Conservation (phyloP, 1,140 invertebrate genomes). For the Rhagoletis pomonella region DNA sequence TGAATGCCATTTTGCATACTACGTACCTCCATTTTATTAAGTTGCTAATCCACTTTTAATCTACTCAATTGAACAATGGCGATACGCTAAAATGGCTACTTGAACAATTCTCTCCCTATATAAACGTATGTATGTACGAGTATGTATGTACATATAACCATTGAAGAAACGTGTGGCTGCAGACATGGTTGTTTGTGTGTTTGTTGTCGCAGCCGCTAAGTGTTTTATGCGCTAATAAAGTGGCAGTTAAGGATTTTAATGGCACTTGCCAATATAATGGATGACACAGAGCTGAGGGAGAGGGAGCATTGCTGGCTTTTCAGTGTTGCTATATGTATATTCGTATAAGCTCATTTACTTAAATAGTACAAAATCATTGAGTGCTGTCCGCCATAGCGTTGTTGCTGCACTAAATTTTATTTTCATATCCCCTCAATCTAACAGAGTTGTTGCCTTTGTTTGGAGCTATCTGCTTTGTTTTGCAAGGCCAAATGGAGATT, state of each 20-base stretch:
- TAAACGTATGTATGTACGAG: background rate
- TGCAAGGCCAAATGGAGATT: slow-evolving; percentile 27
- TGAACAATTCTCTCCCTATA: too few relatives aligned
- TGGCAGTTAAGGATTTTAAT: slow-evolving; percentile 48
- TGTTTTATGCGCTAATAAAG: slow-evolving; percentile 51
- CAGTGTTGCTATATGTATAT: too few relatives aligned
- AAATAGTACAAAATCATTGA: too few relatives aligned
- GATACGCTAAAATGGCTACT: too few relatives aligned
- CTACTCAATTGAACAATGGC: background rate
- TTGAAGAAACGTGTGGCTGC: too few relatives aligned
- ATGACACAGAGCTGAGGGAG: background rate
- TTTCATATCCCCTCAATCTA: background rate
- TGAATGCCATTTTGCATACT: background rate
- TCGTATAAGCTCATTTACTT: too few relatives aligned
- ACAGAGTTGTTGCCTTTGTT: background rate
- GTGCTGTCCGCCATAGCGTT: background rate
- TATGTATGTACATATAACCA: background rate
- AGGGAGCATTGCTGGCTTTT: too few relatives aligned
- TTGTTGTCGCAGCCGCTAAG: background rate
- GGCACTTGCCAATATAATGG: slow-evolving; percentile 21
- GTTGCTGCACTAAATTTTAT: background rate
- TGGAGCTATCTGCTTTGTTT: background rate
- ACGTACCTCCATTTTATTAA: background rate
- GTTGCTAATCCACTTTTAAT: background rate
- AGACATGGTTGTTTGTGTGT: background rate